Evolutionary conservation across 2,113 vertebrate genomes (phyloP).

Genomic region (Peromyscus polionotus): DNA sequence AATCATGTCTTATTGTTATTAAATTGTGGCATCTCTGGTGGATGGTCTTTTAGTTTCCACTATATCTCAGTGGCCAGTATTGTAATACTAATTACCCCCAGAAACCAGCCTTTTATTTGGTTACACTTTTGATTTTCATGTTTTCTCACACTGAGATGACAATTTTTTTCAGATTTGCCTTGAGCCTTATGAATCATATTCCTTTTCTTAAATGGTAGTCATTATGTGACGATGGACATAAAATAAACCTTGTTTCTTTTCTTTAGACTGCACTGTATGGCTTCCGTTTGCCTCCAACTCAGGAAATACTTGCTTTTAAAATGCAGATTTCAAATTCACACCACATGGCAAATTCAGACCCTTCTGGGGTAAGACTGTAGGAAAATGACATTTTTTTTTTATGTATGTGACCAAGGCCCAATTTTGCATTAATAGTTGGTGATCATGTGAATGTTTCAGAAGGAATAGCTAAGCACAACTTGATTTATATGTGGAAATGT

Average conservation of each 20-base stretch:
- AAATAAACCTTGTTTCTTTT: not conserved
- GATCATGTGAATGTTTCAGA: conserved; percentile 46
- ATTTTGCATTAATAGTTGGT: conserved; percentile 7
- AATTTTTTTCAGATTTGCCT: not conserved
- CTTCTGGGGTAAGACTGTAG: not conserved
- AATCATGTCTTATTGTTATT: not conserved
- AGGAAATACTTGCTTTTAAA: conserved; percentile 49
- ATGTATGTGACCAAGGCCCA: conserved; percentile 5
- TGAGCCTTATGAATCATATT: not conserved
- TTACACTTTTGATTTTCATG: not conserved
- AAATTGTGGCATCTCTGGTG: not conserved
- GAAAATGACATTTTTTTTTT: not conserved
- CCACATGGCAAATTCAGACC: not conserved
- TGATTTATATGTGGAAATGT: conserved; percentile 62
- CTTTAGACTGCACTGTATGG: not conserved
- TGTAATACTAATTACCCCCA: conserved; percentile 1
- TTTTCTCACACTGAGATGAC: not conserved
- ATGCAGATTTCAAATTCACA: conserved; percentile 1
- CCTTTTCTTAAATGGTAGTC: not conserved
- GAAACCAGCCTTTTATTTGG: not conserved
- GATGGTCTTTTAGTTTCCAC: not conserved
- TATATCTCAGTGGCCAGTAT: not conserved
- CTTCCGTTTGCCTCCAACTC: conserved; percentile 23
- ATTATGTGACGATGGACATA: not conserved
- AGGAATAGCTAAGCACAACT: conserved; percentile 34